Base-by-base conservation (phyloP, 2,888 invertebrate genomes). In the Adineta ricciae region DNA sequence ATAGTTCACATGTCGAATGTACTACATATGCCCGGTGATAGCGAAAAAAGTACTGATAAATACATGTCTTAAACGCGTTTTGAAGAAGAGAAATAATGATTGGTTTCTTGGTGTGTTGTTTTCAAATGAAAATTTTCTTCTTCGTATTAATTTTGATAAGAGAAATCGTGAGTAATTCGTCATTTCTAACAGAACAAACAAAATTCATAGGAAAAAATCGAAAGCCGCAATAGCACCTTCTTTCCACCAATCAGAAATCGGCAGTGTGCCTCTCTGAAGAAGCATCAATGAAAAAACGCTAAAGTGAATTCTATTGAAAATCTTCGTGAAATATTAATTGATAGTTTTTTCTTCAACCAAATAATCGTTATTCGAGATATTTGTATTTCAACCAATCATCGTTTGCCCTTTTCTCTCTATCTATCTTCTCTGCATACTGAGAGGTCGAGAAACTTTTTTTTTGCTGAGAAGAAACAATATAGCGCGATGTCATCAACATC, bases 1-100 rank as follows among this genome's bases (percentile, higher is more conserved):
- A 27, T 72, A 72, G 72, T 36, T 72, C 2, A 14, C 27, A 72
- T 36, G 8, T 54, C 54, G 9, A 54, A 54, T 54, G 72, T 72
- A 72, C 72, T 72, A 72, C 72, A 72, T 72, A 16, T 32, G 72
- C 72, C 72, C 72, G 72, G 72, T 72, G 72, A 72, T 36, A 72
- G 72, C 36, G 72, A 72, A 36, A 72, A 32, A 72, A 36, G 72
- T n/a, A 46, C n/a, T 54, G 7, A 54, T 21, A 46, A 11, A 46
- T 36, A 19, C 19, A 11, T 72, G n/a, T 36, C 14, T 5, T 72
- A 32, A 72, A 72, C 32, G 32, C 1, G 4, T 72, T 8, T 2
- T 24, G 9, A 54, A n/a, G 24, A 54, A 7, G n/a, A 7, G n/a
- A n/a, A n/a, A 54, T n/a, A 54, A 1, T 54, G 4, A 3, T 54